phyloP scores from a whole-genome alignment of 2,888 invertebrate genomes.

The Hyppa rectilinea region DNA sequence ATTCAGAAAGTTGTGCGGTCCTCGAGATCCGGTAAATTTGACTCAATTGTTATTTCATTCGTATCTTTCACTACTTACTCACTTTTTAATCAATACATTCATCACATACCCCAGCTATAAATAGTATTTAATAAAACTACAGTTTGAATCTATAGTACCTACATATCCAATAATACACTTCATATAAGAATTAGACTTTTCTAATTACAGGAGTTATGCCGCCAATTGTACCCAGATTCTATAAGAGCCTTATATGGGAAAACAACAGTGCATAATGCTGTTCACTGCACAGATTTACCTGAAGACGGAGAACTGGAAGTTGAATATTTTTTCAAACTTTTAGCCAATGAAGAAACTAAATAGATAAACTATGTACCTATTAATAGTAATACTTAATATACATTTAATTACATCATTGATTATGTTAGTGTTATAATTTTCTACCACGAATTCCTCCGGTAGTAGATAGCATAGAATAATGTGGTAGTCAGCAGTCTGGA shows the following conservation, averaged over 20 bases:
- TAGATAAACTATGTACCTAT: neutral
- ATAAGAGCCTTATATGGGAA: constrained; percentile 96
- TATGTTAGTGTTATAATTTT: neutral
- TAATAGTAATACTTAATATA: neutral
- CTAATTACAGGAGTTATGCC: constrained; percentile 80
- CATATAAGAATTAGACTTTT: neutral
- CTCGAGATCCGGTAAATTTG: constrained; percentile 92
- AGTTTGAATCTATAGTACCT: neutral
- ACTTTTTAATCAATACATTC: neutral
- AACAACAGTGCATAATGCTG: constrained; percentile 94
- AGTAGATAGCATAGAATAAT: no score
- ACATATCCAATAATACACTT: neutral
- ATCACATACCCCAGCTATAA: neutral
- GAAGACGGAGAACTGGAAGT: constrained; percentile 96
- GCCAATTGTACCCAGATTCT: constrained; percentile 94
- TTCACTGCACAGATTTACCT: constrained; percentile 97
- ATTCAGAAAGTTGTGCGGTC: constrained; percentile 96
- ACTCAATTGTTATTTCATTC: neutral
- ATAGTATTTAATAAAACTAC: neutral
- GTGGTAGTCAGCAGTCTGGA: no score
- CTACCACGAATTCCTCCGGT: no score
- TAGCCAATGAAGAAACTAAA: constrained; percentile 75
- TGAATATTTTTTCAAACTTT: constrained; percentile 94
- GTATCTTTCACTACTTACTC: neutral
- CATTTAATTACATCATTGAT: neutral